phyloP scores from a whole-genome alignment of 37 sponge, comb jelly and placozoan genomes.

The Petrosia ficiformis region DNA sequence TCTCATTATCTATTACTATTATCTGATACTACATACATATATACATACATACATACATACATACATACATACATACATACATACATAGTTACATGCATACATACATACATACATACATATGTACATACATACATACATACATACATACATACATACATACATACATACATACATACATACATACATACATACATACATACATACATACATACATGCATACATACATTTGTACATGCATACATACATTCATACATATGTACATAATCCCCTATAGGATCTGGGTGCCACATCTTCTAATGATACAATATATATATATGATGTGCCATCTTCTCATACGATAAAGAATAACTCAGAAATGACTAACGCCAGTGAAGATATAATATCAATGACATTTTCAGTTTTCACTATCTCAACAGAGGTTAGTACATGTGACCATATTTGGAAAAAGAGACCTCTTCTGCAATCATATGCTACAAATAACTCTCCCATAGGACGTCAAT shows the following conservation, averaged over 20 bases:
- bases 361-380: conserved; percentile 1
- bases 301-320: conserved; percentile 8
- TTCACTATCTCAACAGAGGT: conserved; percentile 28
- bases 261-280: conserved; percentile 22
- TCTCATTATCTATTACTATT: neutral
- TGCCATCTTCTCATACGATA: too few species aligned
- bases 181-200: neutral
- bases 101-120: neutral
- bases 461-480: too few species aligned
- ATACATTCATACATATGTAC: neutral
- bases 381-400: conserved; percentile 32
- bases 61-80: neutral
- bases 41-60: conserved; percentile 1
- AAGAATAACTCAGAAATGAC: neutral
- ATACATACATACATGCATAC: conserved; percentile 3
- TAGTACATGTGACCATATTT: neutral
- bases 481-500: too few species aligned
- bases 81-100: neutral
- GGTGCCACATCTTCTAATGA: conserved; percentile 49
- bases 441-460: neutral
- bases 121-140: neutral
- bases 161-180: neutral
- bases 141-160: neutral
- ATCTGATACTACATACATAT: too few species aligned
- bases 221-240: conserved; percentile 1